These are phyloP conservation scores for Mesocentrotus franciscanus DNA, from an alignment of 53 echinoderm and acorn worm genomes.

Conservation along the genomic window DNA sequence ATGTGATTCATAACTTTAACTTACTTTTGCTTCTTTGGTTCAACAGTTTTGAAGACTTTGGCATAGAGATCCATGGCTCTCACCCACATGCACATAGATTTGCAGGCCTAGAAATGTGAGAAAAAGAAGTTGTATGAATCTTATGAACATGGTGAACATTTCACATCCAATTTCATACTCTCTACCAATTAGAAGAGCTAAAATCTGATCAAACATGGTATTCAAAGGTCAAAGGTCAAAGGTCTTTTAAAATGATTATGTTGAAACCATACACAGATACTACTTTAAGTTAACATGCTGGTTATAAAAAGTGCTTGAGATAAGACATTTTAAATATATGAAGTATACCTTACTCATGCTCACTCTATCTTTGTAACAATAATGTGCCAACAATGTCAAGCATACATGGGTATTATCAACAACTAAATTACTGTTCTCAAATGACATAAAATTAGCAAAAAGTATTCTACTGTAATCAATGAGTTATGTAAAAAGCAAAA, in stretches of 20 bases:
- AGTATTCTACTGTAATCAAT: background rate
- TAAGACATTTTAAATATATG: too few species aligned
- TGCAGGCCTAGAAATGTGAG: conserved; percentile 81
- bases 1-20: conserved; percentile 35
- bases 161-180: background rate
- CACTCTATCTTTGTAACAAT: too few species aligned
- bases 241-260: background rate
- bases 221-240: background rate
- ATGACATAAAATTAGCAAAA: background rate
- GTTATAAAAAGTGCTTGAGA: background rate
- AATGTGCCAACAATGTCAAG: background rate
- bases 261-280: background rate
- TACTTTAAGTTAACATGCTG: background rate
- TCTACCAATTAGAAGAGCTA: background rate
- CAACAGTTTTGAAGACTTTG: conserved; percentile 97
- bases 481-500: background rate
- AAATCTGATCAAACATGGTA: background rate
- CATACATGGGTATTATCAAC: background rate
- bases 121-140: background rate
- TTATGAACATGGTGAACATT: background rate
- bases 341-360: too few species aligned
- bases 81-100: conserved; percentile 99
- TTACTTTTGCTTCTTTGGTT: conserved; percentile 97
- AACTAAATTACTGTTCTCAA: background rate
- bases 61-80: conserved; percentile 99